Conservation (phyloP, 2,888 invertebrate genomes). For the Dicranocentrus wangi region DNA sequence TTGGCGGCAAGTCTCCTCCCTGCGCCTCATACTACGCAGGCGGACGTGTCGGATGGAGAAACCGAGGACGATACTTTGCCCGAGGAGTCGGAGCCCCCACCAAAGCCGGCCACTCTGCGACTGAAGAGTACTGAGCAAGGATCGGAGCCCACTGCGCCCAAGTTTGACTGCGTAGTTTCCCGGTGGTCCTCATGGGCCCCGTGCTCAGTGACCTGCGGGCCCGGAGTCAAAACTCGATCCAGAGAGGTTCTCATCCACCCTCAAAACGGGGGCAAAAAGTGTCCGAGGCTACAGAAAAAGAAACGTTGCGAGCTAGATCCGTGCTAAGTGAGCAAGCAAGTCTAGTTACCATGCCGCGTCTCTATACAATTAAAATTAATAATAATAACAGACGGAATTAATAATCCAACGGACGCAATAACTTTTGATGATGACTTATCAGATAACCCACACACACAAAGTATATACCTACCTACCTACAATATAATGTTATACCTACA, state of each 20-base stretch:
- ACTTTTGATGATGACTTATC: too few species aligned
- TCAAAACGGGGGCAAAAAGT: slow-evolving; percentile 64
- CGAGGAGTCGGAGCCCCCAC: slow-evolving; percentile 3
- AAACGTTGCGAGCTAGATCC: slow-evolving; percentile 59
- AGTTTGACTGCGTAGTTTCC: slow-evolving; percentile 80
- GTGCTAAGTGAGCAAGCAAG: slow-evolving; percentile 32
- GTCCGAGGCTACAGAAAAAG: slow-evolving; percentile 68
- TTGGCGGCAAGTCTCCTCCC: not conserved
- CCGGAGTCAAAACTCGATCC: slow-evolving; percentile 81
- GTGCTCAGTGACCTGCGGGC: slow-evolving; percentile 91
- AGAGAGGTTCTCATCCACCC: slow-evolving; percentile 75
- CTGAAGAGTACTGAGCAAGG: not conserved
- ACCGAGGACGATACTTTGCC: slow-evolving; percentile 17
- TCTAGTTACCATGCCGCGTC: too few species aligned
- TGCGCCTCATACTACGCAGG: slow-evolving; percentile 6
- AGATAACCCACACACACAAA: too few species aligned
- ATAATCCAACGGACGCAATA: too few species aligned
- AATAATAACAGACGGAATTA: too few species aligned
- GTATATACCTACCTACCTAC: too few species aligned
- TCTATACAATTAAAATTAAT: too few species aligned
- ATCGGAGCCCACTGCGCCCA: not conserved
- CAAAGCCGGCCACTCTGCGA: not conserved
- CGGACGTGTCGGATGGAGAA: slow-evolving; percentile 28
- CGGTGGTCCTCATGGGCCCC: slow-evolving; percentile 95
- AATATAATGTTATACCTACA: too few species aligned